phyloP scores from a whole-genome alignment of 1,140 invertebrate genomes.

The Diorhabda elongata region DNA sequence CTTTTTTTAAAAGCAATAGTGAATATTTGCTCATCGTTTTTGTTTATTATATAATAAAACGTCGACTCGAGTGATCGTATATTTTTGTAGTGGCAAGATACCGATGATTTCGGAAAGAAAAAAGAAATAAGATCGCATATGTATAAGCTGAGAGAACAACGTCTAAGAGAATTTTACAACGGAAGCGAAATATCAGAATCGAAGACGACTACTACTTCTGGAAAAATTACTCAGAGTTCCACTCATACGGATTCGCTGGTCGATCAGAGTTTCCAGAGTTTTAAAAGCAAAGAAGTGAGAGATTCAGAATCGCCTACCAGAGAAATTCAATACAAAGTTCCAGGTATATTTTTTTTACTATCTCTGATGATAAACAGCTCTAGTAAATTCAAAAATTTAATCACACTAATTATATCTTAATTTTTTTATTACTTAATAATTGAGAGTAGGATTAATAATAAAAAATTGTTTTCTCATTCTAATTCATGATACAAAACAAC shows the following conservation, averaged over 20 bases:
- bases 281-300: slow-evolving; percentile 72
- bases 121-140: slow-evolving; percentile 80
- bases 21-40: too few species aligned
- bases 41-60: slow-evolving; percentile 5
- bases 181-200: slow-evolving; percentile 48
- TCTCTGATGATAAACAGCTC: too few species aligned
- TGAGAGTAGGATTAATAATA: too few species aligned
- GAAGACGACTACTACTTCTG: slow-evolving; percentile 37
- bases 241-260: slow-evolving; percentile 62
- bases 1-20: too few species aligned
- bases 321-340: slow-evolving; percentile 53
- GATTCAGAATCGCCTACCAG: slow-evolving; percentile 70
- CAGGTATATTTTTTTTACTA: slow-evolving; percentile 26
- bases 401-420: too few species aligned
- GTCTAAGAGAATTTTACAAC: slow-evolving; percentile 66
- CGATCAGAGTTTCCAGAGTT: slow-evolving; percentile 68
- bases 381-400: too few species aligned
- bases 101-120: slow-evolving; percentile 78
- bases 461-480: too few species aligned
- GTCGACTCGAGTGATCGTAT: slow-evolving; percentile 5
- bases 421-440: too few species aligned
- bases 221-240: slow-evolving; percentile 36
- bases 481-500: too few species aligned
- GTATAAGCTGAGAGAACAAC: slow-evolving; percentile 73
- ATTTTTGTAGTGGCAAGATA: slow-evolving; percentile 70